phyloP scores from a whole-genome alignment of 2,113 vertebrate species.

The Labrus mixtus region DNA sequence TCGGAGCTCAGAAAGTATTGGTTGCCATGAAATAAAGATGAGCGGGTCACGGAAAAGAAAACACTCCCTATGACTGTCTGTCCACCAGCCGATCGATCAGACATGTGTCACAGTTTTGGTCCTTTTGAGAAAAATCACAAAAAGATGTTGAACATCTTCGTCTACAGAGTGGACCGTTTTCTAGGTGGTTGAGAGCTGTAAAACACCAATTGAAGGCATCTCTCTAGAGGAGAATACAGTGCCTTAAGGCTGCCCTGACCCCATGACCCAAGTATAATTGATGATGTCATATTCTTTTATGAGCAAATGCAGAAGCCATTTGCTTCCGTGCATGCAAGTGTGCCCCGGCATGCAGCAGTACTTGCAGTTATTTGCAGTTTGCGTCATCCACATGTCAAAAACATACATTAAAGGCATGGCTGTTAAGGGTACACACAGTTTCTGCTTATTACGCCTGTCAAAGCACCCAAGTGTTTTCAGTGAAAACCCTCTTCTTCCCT shows the following conservation, averaged over 20 bases:
- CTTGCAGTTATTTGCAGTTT: neutral
- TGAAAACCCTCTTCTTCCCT: neutral
- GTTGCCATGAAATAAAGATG: conserved; percentile 19
- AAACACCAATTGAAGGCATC: conserved; percentile 28
- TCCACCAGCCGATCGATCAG: conserved; percentile 21
- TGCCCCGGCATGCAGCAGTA: neutral
- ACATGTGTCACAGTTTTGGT: conserved; percentile 15
- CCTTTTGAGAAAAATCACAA: conserved; percentile 20
- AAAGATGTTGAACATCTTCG: neutral
- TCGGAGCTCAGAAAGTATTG: conserved; percentile 12
- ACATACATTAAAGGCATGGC: conserved; percentile 11
- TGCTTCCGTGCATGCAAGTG: conserved; percentile 18
- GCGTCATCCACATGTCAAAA: conserved; percentile 19
- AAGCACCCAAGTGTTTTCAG: conserved; percentile 19
- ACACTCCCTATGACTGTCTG: neutral
- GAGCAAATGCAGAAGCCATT: conserved; percentile 37
- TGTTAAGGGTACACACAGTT: conserved; percentile 2
- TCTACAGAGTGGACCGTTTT: conserved; percentile 5
- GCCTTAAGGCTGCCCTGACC: conserved; percentile 52
- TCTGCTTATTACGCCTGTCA: conserved; percentile 1
- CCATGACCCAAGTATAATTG: conserved; percentile 57
- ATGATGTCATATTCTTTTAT: conserved; percentile 42
- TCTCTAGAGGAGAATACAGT: conserved; percentile 21
- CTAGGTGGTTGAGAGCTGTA: conserved; percentile 19
- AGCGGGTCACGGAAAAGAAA: neutral